phyloP scores from a whole-genome alignment of 2,113 vertebrate genomes.

The Tonatia bakeri region DNA sequence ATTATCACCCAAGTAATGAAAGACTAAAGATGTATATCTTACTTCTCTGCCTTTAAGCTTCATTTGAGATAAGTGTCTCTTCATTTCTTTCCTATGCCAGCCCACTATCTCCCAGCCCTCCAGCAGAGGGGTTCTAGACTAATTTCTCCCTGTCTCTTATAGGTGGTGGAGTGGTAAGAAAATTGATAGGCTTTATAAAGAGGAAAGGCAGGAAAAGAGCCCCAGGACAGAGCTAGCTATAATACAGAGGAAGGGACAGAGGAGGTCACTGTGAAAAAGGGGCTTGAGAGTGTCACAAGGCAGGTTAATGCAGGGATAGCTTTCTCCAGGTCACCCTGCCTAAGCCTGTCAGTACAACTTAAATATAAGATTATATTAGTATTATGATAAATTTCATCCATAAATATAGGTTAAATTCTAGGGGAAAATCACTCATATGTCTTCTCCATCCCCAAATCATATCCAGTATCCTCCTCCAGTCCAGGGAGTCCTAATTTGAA shows the following conservation, averaged over 20 bases:
- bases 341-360: neutral
- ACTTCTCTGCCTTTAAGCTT: neutral
- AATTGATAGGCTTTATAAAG: neutral
- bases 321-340: neutral
- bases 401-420: neutral
- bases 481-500: neutral
- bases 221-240: neutral
- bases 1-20: neutral
- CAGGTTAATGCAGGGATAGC: neutral
- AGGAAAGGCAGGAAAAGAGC: neutral
- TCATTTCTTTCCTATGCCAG: neutral
- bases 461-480: neutral
- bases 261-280: neutral
- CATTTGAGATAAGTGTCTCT: neutral
- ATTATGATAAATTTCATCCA: neutral
- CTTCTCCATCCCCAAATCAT: neutral
- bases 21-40: neutral
- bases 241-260: neutral
- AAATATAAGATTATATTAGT: neutral
- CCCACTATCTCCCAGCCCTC: neutral
- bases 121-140: neutral
- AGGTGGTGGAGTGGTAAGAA: neutral
- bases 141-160: neutral
- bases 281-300: neutral
- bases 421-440: neutral